A percentile compares a stretch with the other conserved stretches of the same genome.
Evolutionary conservation across 2,797 vertebrate species (phyloP).

Genomic region (Lacerta bilineata): DNA sequence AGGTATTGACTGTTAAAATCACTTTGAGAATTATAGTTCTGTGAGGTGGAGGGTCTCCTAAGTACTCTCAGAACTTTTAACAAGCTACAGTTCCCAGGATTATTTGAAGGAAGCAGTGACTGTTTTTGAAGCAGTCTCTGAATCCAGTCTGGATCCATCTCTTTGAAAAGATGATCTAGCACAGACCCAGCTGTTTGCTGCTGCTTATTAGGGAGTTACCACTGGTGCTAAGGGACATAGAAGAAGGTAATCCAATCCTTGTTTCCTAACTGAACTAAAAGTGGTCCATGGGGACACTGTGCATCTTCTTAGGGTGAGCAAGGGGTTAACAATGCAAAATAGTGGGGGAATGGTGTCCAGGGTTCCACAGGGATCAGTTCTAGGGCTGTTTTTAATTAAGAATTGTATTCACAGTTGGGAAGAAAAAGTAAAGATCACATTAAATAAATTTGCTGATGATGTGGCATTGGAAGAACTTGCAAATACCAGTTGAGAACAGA

Average conservation of each 20-base stretch:
- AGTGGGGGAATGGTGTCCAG: conserved; percentile 17
- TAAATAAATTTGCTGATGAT: conserved; percentile 56
- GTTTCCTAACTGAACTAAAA: conserved; percentile 1
- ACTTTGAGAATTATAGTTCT: background rate
- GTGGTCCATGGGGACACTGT: background rate
- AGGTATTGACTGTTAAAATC: no score
- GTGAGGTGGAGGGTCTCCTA: background rate
- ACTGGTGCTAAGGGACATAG: background rate
- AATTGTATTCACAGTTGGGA: conserved; percentile 57
- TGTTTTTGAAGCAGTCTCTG: background rate
- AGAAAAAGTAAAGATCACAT: conserved; percentile 53
- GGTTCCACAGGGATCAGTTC: conserved; percentile 37
- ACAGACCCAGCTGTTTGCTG: background rate
- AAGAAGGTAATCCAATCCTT: background rate
- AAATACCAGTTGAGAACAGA: conserved; percentile 53
- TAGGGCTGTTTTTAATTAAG: conserved; percentile 67
- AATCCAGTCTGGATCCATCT: background rate
- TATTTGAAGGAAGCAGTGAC: no score
- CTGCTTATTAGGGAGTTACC: background rate
- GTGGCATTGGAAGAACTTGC: conserved; percentile 53
- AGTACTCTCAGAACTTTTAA: no score
- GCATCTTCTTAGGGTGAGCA: background rate
- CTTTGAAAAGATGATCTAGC: background rate
- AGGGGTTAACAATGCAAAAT: conserved; percentile 34
- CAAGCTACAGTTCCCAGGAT: no score